Conservation (phyloP, 2,113 vertebrate genomes). For the Cercocebus atys region DNA sequence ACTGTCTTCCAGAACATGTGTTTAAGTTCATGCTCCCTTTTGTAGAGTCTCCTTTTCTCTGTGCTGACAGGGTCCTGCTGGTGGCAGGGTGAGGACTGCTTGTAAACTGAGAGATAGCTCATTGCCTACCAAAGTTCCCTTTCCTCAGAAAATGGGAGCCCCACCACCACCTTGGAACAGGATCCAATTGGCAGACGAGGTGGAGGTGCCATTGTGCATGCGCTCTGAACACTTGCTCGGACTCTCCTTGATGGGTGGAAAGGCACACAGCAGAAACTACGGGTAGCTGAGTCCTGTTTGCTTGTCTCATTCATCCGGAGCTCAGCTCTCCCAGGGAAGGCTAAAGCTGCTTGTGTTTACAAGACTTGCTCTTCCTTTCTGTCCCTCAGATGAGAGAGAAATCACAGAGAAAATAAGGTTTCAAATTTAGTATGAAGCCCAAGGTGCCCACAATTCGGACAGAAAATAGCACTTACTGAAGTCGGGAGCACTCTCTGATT, state of each 20-base stretch:
- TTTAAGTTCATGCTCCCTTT: neutral
- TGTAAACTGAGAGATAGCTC: neutral
- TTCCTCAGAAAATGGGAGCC: neutral
- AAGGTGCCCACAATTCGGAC: neutral
- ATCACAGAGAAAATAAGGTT: neutral
- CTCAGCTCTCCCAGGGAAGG: neutral
- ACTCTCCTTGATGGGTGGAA: neutral
- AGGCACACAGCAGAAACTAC: neutral
- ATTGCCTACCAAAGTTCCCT: neutral
- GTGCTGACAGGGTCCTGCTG: neutral
- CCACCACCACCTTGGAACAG: neutral
- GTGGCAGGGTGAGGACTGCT: neutral
- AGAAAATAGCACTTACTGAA: neutral
- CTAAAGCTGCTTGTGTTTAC: neutral
- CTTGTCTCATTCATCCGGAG: neutral
- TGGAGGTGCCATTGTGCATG: fast-evolving
- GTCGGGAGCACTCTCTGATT: neutral
- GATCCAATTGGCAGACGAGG: neutral
- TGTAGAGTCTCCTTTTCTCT: neutral
- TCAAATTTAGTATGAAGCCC: neutral
- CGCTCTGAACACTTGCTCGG: neutral
- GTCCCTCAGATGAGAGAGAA: neutral
- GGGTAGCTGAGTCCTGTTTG: neutral
- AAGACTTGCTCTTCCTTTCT: neutral
- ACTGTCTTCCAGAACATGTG: neutral